A percentile compares a stretch with the other conserved stretches of the same genome.
Conservation (phyloP, 2,113 vertebrate species). For the Sceloporus tristichus region DNA sequence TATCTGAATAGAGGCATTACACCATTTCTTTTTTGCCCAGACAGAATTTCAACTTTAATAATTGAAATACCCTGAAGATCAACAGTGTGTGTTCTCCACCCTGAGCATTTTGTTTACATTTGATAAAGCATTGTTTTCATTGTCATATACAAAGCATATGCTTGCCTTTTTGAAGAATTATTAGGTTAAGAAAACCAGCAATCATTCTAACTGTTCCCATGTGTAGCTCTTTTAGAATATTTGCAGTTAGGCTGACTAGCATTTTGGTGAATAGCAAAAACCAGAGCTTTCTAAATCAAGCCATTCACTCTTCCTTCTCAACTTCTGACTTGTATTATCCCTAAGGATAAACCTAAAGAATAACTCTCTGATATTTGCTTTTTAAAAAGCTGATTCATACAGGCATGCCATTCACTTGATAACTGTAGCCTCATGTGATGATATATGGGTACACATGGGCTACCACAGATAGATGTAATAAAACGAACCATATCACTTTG, state of each 20-base stretch:
- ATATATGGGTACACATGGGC: too few relatives aligned
- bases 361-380: neutral
- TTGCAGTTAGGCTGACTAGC: neutral
- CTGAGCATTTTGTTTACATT: slow-evolving; percentile 21
- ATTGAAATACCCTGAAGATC: slow-evolving; percentile 37
- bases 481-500: neutral
- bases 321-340: too few relatives aligned
- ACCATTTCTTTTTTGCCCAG: neutral
- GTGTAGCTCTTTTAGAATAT: neutral
- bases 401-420: neutral
- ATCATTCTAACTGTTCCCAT: neutral
- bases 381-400: neutral
- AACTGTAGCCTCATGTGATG: neutral
- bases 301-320: too few relatives aligned
- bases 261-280: neutral
- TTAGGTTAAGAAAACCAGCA: neutral
- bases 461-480: neutral
- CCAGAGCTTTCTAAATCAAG: neutral
- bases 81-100: slow-evolving; percentile 8
- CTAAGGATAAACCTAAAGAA: too few relatives aligned
- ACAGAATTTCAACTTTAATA: slow-evolving; percentile 32
- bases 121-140: slow-evolving; percentile 11
- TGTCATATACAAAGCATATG: neutral
- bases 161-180: neutral
- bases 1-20: neutral